Conservation (phyloP, 2,113 vertebrate genomes). For the Lamprotornis superbus region DNA sequence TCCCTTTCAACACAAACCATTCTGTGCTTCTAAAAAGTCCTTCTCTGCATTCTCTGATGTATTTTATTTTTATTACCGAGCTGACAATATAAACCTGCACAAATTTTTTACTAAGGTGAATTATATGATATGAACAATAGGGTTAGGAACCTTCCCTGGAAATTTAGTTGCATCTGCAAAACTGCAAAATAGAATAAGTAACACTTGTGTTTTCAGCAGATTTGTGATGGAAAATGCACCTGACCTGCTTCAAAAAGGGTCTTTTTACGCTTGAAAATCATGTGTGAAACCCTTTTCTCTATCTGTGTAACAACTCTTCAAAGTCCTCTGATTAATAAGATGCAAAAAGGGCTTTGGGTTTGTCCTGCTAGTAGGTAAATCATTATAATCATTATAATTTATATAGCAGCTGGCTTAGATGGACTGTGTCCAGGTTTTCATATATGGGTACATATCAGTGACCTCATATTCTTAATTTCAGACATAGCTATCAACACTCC, state of each 20-base stretch:
- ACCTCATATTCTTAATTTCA: conserved; percentile 66
- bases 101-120: background rate
- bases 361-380: conserved; percentile 54
- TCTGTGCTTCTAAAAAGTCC: background rate
- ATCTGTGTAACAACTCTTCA: background rate
- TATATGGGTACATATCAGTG: conserved; percentile 59
- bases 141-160: background rate
- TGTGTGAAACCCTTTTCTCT: background rate
- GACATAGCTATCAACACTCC: conserved; percentile 71
- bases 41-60: background rate
- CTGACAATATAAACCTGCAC: background rate
- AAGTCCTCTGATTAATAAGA: conserved; percentile 38
- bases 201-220: background rate
- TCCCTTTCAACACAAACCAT: background rate
- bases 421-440: conserved; percentile 67
- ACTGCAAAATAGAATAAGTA: background rate
- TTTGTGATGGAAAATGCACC: background rate
- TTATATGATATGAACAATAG: background rate
- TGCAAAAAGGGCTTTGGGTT: conserved; percentile 11
- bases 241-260: conserved; percentile 8
- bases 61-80: background rate
- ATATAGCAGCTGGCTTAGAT: conserved; percentile 67
- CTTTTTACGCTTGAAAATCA: background rate
- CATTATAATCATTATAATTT: conserved; percentile 47
- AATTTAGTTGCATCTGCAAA: background rate